Evolutionary conservation across 2,113 vertebrate genomes (phyloP), one percentile per base, ranked within the genome.

Genomic region (Charina bottae): DNA sequence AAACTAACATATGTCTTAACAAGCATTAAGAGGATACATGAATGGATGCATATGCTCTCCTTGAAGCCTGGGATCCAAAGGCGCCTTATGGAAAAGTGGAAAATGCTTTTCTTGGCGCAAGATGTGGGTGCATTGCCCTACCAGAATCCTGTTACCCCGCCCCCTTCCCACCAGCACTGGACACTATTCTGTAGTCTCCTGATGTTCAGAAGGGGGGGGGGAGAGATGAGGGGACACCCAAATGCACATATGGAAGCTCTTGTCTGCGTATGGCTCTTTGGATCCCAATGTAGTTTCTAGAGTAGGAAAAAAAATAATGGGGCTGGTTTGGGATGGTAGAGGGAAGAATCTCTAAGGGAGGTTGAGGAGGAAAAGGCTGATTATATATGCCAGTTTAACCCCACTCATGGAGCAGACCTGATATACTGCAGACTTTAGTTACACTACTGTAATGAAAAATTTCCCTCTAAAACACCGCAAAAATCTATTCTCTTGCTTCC

Each of bases 361-460:
- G 93, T 89, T 91, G 89, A 97, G 90, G 55, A 96, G 94, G 95
- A 95, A 92, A 96, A 97, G 95, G 95, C 94, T 95, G 95, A 96
- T 68, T 1, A 85, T n/a, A 87, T 85, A 95, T 85, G 95, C 92
- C 92, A 53, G 87, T 93, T 96, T 87, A 96, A 95, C 90, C 92
- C 94, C 4, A 94, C 96, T 94, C 68, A 0, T 0, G 78, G 92
- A 96, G 94, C 95, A 89, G 93, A 92, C 2, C 88, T 90, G 83
- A 53, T 91, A 94, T 83, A 89, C 72, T 72, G 92, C 84, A 62
- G 94, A 72, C 92, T 83, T 93, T 87, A 90, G 59, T 84, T 87
- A 97, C 92, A 96, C 94, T 42, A 90, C 94, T 93, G 93, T 87
- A 96, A 94, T 92, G 94, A 96, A 95, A 95, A 78, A 8, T 94